phyloP scores from a whole-genome alignment of 2,888 invertebrate species.

The Tiliacea citrago region DNA sequence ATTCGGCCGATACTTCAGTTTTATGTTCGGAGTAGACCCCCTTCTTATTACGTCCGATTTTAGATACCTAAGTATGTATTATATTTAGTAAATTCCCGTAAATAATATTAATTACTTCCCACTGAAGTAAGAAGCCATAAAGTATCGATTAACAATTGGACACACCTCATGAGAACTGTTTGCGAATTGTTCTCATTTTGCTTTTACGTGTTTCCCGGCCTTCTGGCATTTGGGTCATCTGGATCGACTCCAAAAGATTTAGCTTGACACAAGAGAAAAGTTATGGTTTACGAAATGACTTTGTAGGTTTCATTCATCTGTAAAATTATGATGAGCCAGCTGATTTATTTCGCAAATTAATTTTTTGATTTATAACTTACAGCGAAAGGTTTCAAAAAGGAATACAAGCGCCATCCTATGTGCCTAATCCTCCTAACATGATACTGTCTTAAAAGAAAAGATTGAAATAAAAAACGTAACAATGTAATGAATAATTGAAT shows the following conservation, averaged over 20 bases:
- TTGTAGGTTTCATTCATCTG: constrained; percentile 18
- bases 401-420: neutral
- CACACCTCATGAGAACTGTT: constrained; percentile 68
- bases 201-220: constrained; percentile 76
- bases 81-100: neutral
- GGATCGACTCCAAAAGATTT: constrained; percentile 85
- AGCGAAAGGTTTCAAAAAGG: neutral
- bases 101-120: neutral
- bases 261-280: constrained; percentile 75
- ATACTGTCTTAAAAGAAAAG: neutral
- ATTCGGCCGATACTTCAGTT: too few species aligned
- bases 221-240: constrained; percentile 85
- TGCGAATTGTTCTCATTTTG: constrained; percentile 77
- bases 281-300: constrained; percentile 72
- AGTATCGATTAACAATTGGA: constrained; percentile 58
- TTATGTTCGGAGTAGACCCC: too few species aligned
- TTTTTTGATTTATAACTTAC: neutral
- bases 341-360: constrained; percentile 2
- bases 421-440: neutral
- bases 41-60: neutral
- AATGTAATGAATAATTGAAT: constrained; percentile 39
- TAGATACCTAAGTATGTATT: neutral
- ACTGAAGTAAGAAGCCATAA: constrained; percentile 44
- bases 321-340: constrained; percentile 7
- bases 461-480: constrained; percentile 25